phyloP scores from a whole-genome alignment of 2,113 vertebrate species.

The Phrynosoma platyrhinos region DNA sequence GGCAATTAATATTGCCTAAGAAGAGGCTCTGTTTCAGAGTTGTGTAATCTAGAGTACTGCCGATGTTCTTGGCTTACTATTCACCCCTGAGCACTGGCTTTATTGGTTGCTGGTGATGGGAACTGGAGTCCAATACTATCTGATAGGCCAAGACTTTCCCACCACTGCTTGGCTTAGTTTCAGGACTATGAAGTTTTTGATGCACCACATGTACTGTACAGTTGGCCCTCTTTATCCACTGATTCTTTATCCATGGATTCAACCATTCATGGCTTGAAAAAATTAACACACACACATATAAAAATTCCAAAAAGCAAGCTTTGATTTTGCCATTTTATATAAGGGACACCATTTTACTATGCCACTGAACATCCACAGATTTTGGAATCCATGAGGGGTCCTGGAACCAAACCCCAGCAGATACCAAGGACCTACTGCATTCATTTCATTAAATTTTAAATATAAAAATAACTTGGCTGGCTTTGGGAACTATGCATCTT shows the following conservation, averaged over 20 bases:
- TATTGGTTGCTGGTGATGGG: neutral
- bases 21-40: neutral
- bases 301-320: no score
- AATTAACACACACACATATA: no score
- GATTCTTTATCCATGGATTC: no score
- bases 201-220: neutral
- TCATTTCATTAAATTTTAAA: neutral
- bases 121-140: neutral
- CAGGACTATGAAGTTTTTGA: neutral
- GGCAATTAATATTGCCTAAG: neutral
- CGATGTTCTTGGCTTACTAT: neutral
- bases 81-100: neutral
- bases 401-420: no score
- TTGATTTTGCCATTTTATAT: no score
- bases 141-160: neutral
- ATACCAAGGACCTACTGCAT: neutral
- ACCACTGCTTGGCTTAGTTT: neutral
- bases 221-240: no score
- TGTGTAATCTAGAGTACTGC: neutral
- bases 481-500: no score
- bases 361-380: no score
- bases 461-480: neutral
- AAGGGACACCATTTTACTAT: no score
- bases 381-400: no score
- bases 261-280: no score